Evolutionary conservation across 2,888 invertebrate species (phyloP).

Genomic region (Cheilosia variabilis): DNA sequence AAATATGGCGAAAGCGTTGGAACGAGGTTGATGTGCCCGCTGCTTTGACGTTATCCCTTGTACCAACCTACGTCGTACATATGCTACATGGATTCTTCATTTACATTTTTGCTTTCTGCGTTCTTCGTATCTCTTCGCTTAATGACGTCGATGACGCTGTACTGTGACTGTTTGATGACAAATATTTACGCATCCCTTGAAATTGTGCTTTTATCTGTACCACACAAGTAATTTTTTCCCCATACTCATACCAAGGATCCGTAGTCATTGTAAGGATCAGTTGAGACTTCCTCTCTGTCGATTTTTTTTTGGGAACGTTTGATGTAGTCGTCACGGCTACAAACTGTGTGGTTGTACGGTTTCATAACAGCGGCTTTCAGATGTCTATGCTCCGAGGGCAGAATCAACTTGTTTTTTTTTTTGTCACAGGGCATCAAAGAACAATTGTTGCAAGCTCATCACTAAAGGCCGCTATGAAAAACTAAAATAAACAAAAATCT

Average conservation of each 20-base stretch:
- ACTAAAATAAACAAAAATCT: not conserved
- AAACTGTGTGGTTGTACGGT: conserved; percentile 9
- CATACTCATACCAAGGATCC: conserved; percentile 14
- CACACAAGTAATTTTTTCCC: conserved; percentile 57
- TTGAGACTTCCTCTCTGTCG: conserved; percentile 7
- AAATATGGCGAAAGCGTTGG: conserved; percentile 10
- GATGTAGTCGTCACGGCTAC: conserved; percentile 8
- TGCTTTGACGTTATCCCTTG: conserved; percentile 58
- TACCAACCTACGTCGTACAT: conserved; percentile 23
- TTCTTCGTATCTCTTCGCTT: conserved; percentile 7
- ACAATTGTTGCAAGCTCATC: conserved; percentile 43
- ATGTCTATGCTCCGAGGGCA: conserved; percentile 18
- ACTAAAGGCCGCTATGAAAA: conserved; percentile 23
- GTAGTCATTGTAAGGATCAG: not conserved
- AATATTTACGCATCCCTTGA: conserved; percentile 76
- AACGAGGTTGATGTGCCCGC: conserved; percentile 36
- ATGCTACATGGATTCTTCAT: conserved; percentile 53
- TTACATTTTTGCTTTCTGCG: conserved; percentile 35
- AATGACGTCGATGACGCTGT: conserved; percentile 66
- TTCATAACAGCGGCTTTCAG: conserved; percentile 22
- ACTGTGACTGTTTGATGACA: conserved; percentile 65
- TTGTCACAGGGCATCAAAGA: not conserved
- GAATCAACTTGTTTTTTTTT: conserved; percentile 13
- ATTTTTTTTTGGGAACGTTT: not conserved
- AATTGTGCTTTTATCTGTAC: conserved; percentile 72